Conservation (phyloP, 2,888 invertebrate genomes). For the Timandra comae region DNA sequence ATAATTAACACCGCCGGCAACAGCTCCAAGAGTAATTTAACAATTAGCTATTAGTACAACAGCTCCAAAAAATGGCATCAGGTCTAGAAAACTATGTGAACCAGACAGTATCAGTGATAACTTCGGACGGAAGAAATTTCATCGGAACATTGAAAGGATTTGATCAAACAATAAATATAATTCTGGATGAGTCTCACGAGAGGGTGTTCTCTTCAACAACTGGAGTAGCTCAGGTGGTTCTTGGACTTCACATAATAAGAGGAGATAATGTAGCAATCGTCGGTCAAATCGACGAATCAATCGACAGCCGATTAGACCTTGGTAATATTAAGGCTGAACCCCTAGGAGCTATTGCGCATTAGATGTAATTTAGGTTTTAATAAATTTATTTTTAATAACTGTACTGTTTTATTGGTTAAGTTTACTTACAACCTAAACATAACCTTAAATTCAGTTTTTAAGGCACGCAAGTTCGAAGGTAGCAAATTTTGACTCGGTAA, state of each 20-base stretch:
- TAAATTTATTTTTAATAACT: constrained; percentile 34
- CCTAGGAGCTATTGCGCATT: constrained; percentile 87
- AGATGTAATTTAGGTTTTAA: constrained; percentile 29
- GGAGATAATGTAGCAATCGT: constrained; percentile 98
- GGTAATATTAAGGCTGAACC: constrained; percentile 90
- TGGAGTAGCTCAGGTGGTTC: constrained; percentile 90
- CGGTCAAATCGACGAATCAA: constrained; percentile 88
- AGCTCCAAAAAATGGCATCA: no score
- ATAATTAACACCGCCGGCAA: no score
- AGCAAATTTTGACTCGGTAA: no score
- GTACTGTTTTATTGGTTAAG: not conserved
- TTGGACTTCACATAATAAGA: constrained; percentile 97
- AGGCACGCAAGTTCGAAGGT: no score
- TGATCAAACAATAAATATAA: constrained; percentile 99
- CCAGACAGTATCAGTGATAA: constrained; percentile 95
- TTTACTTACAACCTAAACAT: constrained; percentile 11
- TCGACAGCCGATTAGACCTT: constrained; percentile 88
- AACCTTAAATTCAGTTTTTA: no score
- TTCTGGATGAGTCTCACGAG: constrained; percentile 98
- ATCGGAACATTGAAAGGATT: constrained; percentile 98
- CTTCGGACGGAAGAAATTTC: constrained; percentile 96
- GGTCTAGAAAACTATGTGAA: constrained; percentile 92
- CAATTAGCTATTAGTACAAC: no score
- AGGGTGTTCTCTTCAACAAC: constrained; percentile 95
- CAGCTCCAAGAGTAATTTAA: no score